Evolutionary conservation across 30 jellyfish, hydroid and myxozoan genomes (phyloP).

Genomic region (Euphysa ruthae): DNA sequence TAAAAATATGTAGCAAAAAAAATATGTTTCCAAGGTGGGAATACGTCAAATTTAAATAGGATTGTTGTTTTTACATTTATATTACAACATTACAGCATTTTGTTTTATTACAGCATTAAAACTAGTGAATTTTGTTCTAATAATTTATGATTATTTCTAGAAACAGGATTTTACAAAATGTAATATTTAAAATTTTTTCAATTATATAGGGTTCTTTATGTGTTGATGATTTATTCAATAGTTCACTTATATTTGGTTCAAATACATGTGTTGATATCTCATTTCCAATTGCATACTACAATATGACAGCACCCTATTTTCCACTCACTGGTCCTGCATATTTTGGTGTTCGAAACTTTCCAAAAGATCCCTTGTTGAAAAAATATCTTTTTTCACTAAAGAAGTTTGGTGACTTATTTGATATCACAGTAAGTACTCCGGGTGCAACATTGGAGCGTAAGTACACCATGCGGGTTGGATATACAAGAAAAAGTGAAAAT

Average conservation of each 20-base stretch:
- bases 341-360: slow-evolving; percentile 44
- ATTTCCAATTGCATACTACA: slow-evolving; percentile 77
- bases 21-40: too few species aligned
- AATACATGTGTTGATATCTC: slow-evolving; percentile 55
- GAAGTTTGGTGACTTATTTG: slow-evolving; percentile 49
- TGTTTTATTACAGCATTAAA: too few species aligned
- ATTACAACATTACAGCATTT: too few species aligned
- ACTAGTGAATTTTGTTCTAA: too few species aligned
- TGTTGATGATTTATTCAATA: slow-evolving; percentile 43
- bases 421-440: slow-evolving; percentile 60
- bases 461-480: slow-evolving; percentile 48
- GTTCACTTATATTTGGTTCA: slow-evolving; percentile 51
- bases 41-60: too few species aligned
- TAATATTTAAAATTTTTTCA: too few species aligned
- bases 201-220: slow-evolving; percentile 48
- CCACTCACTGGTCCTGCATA: slow-evolving; percentile 93
- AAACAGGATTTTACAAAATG: not conserved
- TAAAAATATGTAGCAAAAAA: too few species aligned
- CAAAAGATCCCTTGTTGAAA: slow-evolving; percentile 44
- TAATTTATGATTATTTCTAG: too few species aligned
- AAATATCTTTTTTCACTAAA: slow-evolving; percentile 25
- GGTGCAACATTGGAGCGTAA: slow-evolving; percentile 45
- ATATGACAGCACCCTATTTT: slow-evolving; percentile 59
- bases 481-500: slow-evolving; percentile 26
- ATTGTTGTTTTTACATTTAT: too few species aligned